These are phyloP conservation scores for Gymnogyps californianus DNA, from an alignment of 2,113 vertebrate species.

Conservation along the genomic window DNA sequence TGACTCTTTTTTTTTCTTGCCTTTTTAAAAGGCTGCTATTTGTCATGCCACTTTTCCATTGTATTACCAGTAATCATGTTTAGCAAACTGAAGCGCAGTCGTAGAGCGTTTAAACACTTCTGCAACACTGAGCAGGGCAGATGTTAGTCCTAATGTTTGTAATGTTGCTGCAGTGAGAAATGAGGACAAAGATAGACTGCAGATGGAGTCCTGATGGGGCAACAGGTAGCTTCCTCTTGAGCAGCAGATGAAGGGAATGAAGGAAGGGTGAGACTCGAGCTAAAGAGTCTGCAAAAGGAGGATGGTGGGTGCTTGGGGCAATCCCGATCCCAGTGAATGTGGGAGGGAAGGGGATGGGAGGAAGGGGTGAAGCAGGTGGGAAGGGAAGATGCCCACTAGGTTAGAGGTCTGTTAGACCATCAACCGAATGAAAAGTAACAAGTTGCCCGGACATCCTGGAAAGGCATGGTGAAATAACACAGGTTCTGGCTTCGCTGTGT, in stretches of 20 bases:
- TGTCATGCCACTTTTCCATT: neutral
- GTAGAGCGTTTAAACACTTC: neutral
- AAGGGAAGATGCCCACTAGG: neutral
- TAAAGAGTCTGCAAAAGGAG: neutral
- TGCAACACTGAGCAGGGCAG: neutral
- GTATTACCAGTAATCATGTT: neutral
- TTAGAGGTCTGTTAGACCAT: neutral
- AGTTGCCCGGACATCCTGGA: neutral
- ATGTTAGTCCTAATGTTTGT: neutral
- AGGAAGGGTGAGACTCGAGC: neutral
- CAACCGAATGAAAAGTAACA: rapidly evolving
- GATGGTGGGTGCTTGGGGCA: neutral
- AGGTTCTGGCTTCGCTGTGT: too few relatives aligned
- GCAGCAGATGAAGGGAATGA: neutral
- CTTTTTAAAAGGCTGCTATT: neutral
- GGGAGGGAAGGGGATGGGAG: neutral
- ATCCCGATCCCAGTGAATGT: neutral
- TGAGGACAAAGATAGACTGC: neutral
- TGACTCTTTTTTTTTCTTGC: neutral
- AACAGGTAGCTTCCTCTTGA: neutral
- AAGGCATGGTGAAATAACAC: neutral
- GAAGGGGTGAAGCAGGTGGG: neutral
- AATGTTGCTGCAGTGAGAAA: neutral
- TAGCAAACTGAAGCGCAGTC: neutral
- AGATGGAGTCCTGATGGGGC: neutral